Conservation (phyloP, 2,888 invertebrate genomes). For the Micoletzkya japonica region DNA sequence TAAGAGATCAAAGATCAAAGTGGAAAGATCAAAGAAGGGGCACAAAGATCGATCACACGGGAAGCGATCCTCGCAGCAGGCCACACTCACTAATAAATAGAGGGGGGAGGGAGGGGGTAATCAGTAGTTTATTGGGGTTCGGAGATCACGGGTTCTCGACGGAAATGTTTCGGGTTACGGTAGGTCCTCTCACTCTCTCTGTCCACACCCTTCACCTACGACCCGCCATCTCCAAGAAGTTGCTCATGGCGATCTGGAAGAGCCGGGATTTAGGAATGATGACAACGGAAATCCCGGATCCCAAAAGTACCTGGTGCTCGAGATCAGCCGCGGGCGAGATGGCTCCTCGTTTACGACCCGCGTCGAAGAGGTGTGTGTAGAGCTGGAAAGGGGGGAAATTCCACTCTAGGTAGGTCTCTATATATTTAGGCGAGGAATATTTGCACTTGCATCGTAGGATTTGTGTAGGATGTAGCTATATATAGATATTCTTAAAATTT, state of each 20-base stretch:
- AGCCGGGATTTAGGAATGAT: background rate
- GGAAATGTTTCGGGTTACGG: too few relatives aligned
- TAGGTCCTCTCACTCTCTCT: background rate
- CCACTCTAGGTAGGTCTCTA: too few relatives aligned
- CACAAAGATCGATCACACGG: too few relatives aligned
- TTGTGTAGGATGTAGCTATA: too few relatives aligned
- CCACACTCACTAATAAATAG: background rate
- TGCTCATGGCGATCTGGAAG: slow-evolving; percentile 23
- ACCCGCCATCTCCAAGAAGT: slow-evolving; percentile 21
- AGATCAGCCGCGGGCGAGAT: slow-evolving; percentile 27
- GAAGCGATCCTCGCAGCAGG: slow-evolving; percentile 10
- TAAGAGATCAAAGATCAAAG: too few relatives aligned
- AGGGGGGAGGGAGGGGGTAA: background rate
- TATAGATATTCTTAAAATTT: too few relatives aligned
- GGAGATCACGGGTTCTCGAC: slow-evolving; percentile 10
- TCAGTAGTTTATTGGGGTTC: slow-evolving; percentile 10
- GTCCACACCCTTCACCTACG: too few relatives aligned
- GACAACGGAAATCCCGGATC: background rate
- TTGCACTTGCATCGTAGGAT: too few relatives aligned
- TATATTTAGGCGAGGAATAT: too few relatives aligned
- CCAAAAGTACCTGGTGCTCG: slow-evolving; percentile 12
- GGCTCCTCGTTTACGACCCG: slow-evolving; percentile 27
- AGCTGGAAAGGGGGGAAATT: slow-evolving; percentile 1
- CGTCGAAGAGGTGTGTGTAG: slow-evolving; percentile 23
- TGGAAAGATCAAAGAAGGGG: too few relatives aligned